Evolutionary conservation across 1,140 invertebrate species (phyloP), one percentile per base, ranked within the genome.

Genomic region (Trachymyrmex septentrionalis): DNA sequence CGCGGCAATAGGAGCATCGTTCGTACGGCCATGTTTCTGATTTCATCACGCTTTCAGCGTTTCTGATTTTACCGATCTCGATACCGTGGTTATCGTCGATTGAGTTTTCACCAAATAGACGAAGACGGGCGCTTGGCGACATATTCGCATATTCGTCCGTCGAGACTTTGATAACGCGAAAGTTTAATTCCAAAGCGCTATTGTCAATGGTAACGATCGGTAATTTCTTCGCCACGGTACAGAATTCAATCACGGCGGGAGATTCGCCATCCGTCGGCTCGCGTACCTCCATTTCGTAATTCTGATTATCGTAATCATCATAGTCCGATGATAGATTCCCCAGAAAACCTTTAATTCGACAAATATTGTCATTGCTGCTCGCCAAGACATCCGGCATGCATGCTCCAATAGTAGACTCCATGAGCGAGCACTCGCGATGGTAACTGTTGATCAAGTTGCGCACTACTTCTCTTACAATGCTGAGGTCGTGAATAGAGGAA

Each of bases 371-470:
- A 19, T 48, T 61, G 19, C 4, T 48, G 10, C 19, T 30, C 16
- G 19, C 3, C 9, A 19, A 24, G 10, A 48, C 9, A 21, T 59
- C 12, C 1, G 66, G n/a, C 34, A 14, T 6, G 53, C 19, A 61
- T 1, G 48, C 14, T 48, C 2, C 61, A 57, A 16, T 24, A 16
- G 16, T 50, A 27, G n/a, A 50, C 9, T 53, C 73, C 19, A 53
- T 6, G 27, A 78, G 27, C 9, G 34, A 57, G 48, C 30, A 86
- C 3, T 86, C 84, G 21, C 27, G 7, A 30, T 76, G 69, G 19
- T 55, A 44, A 1, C 73, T 88, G 50, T 94, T 90, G 16, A 94
- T 76, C 50, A 95, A 66, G 53, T 93, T 94, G 73, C 94, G 92
- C 16, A 95, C 89, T 0, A 95, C 21, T 86, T 94, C 94, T 6